Evolutionary conservation across 2,113 vertebrate species (phyloP), one percentile per base, ranked within the genome.

Genomic region (Desmodus rotundus): DNA sequence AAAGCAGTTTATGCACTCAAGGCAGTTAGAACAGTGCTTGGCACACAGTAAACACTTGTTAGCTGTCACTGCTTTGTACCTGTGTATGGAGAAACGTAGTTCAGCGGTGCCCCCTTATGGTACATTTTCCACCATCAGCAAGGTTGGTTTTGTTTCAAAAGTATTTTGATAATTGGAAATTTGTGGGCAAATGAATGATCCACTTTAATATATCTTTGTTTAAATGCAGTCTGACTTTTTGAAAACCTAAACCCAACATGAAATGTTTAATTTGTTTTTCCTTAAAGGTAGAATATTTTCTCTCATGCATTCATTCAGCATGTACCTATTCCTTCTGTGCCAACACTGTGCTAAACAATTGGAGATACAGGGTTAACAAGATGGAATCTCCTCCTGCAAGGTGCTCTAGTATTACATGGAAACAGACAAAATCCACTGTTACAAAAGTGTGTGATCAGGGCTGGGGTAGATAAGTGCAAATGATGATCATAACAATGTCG

Each of bases 71-170:
- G 17, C 87, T 91, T 61, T 95, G 85, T 41, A 45, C 20, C 2
- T 47, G 45, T 77, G 31, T 74, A 43, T 89, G 26, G 76, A 76
- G 81, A 95, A 94, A 92, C 90, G 61, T 74, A 96, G 92, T 98
- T 98, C 97, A 96, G 77, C 93, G 96, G 0, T 97, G 97, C 98
- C 98, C 98, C 92, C 98, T 98, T 94, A 97, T 97, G 54, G 20
- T 13, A n/a, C 15, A 20, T 63, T 92, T 80, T 90, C 88, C 94
- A 22, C 47, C 81, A 54, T 68, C 43, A 45, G 33, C 17, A 80
- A 36, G 36, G 41, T 33, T 91, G 33, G 14, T 86, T 84, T 85
- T 2, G 26, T 26, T 91, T 91, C 54, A 6, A 22, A 45, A 81
- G 65, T 76, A 84, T 68, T 58, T 70, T 77, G 65, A 73, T 63